These are phyloP conservation scores for Periophthalmus magnuspinnatus DNA, from an alignment of 2,797 vertebrate species.

Conservation along the genomic window DNA sequence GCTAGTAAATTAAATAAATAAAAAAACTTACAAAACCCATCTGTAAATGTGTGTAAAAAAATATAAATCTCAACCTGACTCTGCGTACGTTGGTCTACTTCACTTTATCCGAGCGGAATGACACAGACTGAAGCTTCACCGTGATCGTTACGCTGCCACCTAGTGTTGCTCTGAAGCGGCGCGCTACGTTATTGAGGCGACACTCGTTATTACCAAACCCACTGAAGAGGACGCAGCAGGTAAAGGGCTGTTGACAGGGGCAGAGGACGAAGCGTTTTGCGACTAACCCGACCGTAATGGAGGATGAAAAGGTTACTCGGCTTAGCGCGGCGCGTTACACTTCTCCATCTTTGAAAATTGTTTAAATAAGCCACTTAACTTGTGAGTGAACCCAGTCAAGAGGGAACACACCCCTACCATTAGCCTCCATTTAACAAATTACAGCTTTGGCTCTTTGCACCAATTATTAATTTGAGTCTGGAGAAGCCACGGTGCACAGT, in stretches of 20 bases:
- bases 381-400: conserved; percentile 57
- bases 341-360: conserved; percentile 47
- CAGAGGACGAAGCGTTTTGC: conserved; percentile 21
- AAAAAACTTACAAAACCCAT: too few species aligned
- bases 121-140: conserved; percentile 3
- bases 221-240: neutral
- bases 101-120: neutral
- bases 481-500: conserved; percentile 17
- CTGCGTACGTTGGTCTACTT: neutral
- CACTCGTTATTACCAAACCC: neutral
- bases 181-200: neutral
- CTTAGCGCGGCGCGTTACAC: conserved; percentile 46
- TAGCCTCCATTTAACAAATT: conserved; percentile 68
- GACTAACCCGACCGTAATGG: conserved; percentile 21
- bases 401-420: conserved; percentile 58
- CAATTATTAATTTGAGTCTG: conserved; percentile 48
- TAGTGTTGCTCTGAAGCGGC: neutral
- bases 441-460: conserved; percentile 56
- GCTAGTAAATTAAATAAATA: too few species aligned
- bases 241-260: conserved; percentile 12
- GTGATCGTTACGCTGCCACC: conserved; percentile 6
- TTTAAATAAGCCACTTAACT: conserved; percentile 65
- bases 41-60: neutral
- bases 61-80: neutral
- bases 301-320: conserved; percentile 45